Evolutionary conservation across 2,113 vertebrate species (phyloP), one percentile per base, ranked within the genome.

Genomic region (Tupaia tana): DNA sequence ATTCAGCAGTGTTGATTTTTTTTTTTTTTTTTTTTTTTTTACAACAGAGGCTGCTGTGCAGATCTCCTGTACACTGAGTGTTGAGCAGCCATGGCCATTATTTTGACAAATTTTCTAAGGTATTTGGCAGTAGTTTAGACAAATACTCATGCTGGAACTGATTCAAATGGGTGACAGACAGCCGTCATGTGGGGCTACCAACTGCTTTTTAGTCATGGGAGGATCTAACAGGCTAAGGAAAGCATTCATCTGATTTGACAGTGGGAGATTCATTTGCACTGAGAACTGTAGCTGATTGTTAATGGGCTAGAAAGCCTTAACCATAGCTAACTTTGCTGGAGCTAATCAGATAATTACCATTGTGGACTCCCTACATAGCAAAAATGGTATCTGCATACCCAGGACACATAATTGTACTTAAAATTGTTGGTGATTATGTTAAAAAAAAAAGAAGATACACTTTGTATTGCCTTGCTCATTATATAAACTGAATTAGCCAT

Each of bases 31-130:
- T 95, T 97, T 93, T 95, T 81, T 77, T 94, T 54, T 95, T 15
- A n/a, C n/a, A n/a, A n/a, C n/a, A 34, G 29, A 1, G n/a, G 74
- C 78, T 89, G 18, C 64, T 94, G 90, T 63, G 96, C 92, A 77
- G 93, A 94, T 91, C 75, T 95, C 69, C 74, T 83, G 64, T 85
- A 94, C 3, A 70, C 13, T 1, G 16, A 97, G 86, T 96, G 92
- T 84, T 92, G 95, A 96, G 89, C 89, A 86, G 70, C n/a, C 24
- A 58, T 97, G 95, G 95, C 74, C 93, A 93, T 94, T 97, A 96
- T 97, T 97, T 97, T 98, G 97, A 97, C 93, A 97, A 92, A 96
- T 97, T 97, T 98, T 79, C 91, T 94, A 79, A 96, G 89, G 74
- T 97, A 92, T 84, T 94, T 94, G 96, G 82, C 94, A 95, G 71